Base-by-base conservation (phyloP, 2,797 vertebrate genomes). In the Hipposideros larvatus region DNA sequence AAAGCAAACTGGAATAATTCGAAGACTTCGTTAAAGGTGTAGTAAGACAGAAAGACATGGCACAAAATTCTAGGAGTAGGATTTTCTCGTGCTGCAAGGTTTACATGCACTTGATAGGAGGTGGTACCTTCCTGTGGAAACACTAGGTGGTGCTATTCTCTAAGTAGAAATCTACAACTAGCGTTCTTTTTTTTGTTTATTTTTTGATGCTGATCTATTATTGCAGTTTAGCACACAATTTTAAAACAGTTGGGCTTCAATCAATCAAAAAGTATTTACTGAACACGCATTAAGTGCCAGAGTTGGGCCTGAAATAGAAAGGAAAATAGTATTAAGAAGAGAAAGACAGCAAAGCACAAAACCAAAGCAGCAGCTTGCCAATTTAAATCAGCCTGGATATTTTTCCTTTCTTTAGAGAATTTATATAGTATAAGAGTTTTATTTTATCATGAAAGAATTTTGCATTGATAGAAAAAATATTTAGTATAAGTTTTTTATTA, bases 91-190 rank as follows among this genome's bases (percentile, higher is more conserved):
- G 53, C 7, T 68, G 43, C 65, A 77, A 74, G 48, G 48, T 51
- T 51, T 15, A 63, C 7, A 37, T 57, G 28, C 21, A 18, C 10
- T 89, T 55, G 59, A 48, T 77, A 7, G 14, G 80, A 86, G 74
- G 28, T 7, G 43, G 31, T 37, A 91, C 63, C 80, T 93, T 74
- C 75, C 84, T 68, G 11, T 26, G 79, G 34, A 59, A 96, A 98
- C 98, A 87, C 97, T 98, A 99, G 98, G 87, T 98, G 98, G 98
- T 93, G 98, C 57, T 98, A 84, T 98, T 98, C 84, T 97, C 98
- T 97, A 96, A 96, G 92, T 97, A 98, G 97, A 98, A 74, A 65
- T 79, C 53, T 91, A 80, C 71, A 59, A 28, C 41, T 75, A 86
- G 63, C 21, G 55, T 87, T 92, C 37, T 26, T 46, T 51, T 68